phyloP scores from a whole-genome alignment of 1,140 invertebrate species.

The Aleiodes sp. region DNA sequence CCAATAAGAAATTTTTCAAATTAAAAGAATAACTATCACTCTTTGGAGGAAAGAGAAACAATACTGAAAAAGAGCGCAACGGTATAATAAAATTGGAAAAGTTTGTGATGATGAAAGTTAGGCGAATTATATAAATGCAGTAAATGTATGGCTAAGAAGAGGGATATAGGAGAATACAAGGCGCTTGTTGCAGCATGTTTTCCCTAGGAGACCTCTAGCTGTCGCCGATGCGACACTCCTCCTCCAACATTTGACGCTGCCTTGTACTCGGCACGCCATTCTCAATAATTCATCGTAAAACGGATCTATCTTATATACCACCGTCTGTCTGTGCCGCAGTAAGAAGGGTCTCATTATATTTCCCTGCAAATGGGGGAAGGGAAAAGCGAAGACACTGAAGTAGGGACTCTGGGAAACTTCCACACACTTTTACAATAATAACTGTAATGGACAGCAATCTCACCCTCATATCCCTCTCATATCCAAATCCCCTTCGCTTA shows the following conservation, averaged over 20 bases:
- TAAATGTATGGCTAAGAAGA: too few relatives aligned
- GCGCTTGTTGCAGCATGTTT: neutral
- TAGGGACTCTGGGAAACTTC: conserved; percentile 4
- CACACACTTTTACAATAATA: conserved; percentile 12
- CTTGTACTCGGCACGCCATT: conserved; percentile 52
- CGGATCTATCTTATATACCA: conserved; percentile 53
- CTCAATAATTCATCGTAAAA: conserved; percentile 60
- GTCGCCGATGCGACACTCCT: conserved; percentile 31
- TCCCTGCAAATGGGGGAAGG: conserved; percentile 8
- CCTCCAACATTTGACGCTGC: conserved; percentile 13
- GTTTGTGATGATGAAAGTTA: neutral
- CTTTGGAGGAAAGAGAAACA: neutral
- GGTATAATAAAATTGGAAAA: too few relatives aligned
- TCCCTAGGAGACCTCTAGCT: conserved; percentile 16
- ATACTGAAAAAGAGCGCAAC: too few relatives aligned
- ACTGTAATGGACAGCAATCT: neutral
- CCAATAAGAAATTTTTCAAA: neutral
- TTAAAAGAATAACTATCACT: neutral
- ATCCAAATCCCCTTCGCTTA: neutral
- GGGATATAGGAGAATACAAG: too few relatives aligned
- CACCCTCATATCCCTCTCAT: neutral
- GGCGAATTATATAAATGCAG: too few relatives aligned
- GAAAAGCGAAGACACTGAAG: neutral
- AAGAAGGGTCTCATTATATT: conserved; percentile 29
- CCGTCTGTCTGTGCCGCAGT: neutral